A percentile compares a stretch with the other conserved stretches of the same genome.
Evolutionary conservation across 2,888 invertebrate genomes (phyloP).

Genomic region (Laspeyria flexula): DNA sequence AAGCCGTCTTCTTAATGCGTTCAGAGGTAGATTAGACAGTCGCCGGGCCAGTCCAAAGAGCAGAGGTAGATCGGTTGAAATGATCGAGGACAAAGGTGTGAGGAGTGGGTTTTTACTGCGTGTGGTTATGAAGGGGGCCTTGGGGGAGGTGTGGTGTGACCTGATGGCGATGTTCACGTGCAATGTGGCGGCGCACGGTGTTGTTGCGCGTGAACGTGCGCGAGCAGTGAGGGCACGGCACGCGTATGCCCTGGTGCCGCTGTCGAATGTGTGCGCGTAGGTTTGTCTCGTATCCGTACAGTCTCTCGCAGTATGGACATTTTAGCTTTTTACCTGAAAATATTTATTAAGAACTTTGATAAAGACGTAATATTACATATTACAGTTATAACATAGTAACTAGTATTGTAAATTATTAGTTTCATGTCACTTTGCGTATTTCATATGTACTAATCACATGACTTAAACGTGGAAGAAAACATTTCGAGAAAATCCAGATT

Average conservation of each 20-base stretch:
- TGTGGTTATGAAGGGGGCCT: slow-evolving; percentile 87
- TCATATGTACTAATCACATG: no score
- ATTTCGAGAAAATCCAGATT: no score
- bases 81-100: slow-evolving; percentile 49
- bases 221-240: slow-evolving; percentile 96
- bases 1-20: slow-evolving; percentile 31
- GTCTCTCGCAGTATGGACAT: slow-evolving; percentile 96
- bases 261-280: slow-evolving; percentile 96
- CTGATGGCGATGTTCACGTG: slow-evolving; percentile 94
- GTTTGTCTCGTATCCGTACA: slow-evolving; percentile 97
- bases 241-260: slow-evolving; percentile 96
- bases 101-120: slow-evolving; percentile 80
- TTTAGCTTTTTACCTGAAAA: slow-evolving; percentile 94
- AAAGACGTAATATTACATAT: no score
- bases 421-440: no score
- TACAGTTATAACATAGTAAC: no score
- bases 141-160: slow-evolving; percentile 88
- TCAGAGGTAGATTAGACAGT: slow-evolving; percentile 51
- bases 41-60: slow-evolving; percentile 60
- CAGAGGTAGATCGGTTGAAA: slow-evolving; percentile 79
- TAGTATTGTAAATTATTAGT: no score
- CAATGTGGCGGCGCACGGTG: slow-evolving; percentile 95
- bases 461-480: no score
- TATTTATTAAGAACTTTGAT: neutral
- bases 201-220: slow-evolving; percentile 97